Evolutionary conservation across 1,140 invertebrate genomes (phyloP), one percentile per base, ranked within the genome.

Genomic region (Rhynchophorus ferrugineus): DNA sequence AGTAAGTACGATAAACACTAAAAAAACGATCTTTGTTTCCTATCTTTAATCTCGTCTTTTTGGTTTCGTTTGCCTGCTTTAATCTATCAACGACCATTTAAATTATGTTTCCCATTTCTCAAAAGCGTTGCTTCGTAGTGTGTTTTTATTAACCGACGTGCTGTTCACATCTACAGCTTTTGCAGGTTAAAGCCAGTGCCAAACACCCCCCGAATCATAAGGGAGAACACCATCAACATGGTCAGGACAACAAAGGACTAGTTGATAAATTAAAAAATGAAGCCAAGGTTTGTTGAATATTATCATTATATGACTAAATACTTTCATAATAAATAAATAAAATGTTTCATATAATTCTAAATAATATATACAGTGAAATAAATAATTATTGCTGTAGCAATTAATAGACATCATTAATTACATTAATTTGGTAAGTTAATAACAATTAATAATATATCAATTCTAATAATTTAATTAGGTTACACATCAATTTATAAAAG

Each of bases 191-290:
- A 55, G 53, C 53, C 44, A 55, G 53, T 22, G 45, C 53, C 1
- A 55, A 55, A 24, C 45, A 55, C n/a, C 61, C 73, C 67, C 69
- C 57, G 2, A 56, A 65, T 41, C 60, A 61, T 14, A 66, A 68
- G 44, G 56, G 63, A 3, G 57, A 65, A 16, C 59, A 63, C 39
- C 58, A 65, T 34, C 57, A 64, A 24, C 58, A 64, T 41, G 56
- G 61, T 33, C 44, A 44, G 8, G 39, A 62, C 39, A 57, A 58
- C 13, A 66, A 41, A 84, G 85, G 83, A 56, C 85, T 91, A 42
- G 86, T 91, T 0, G 84, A 88, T 55, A 87, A 87, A 65, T 71
- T 91, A 17, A 79, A 83, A 49, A 84, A 81, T 63, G 88, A 92
- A 71, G 89, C 90, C 1, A 89, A 88, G 64, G 87, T 82, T 55